Percentiles rank a stretch among this genome's conserved stretches.
Evolutionary conservation across 2,113 vertebrate species (phyloP).

Genomic region (Sapayoa aenigma): DNA sequence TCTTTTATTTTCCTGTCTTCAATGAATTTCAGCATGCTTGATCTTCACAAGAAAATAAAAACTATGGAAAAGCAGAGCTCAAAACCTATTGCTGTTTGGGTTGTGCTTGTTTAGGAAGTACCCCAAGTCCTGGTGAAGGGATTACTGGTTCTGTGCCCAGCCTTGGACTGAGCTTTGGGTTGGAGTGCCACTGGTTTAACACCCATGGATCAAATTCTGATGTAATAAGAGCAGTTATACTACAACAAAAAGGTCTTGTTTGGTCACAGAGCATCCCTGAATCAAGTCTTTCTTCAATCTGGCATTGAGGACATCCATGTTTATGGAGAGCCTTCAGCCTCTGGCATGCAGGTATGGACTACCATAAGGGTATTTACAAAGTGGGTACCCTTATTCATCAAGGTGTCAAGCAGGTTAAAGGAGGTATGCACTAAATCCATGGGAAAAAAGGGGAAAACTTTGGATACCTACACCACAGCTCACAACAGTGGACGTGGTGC

Average conservation of each 20-base stretch:
- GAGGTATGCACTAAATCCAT: no score
- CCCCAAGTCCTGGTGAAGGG: background rate
- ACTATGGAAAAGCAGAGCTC: background rate
- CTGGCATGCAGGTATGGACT: background rate
- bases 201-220: fast-evolving
- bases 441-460: background rate
- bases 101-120: background rate
- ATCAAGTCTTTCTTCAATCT: background rate
- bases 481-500: background rate
- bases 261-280: background rate
- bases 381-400: background rate
- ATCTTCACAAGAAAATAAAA: background rate
- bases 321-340: background rate
- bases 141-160: background rate
- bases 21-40: background rate
- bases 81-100: background rate
- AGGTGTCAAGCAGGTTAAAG: background rate
- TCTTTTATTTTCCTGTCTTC: background rate
- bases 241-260: background rate
- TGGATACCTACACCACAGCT: background rate
- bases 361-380: background rate
- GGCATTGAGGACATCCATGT: background rate
- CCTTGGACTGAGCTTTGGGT: background rate
- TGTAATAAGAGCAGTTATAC: background rate
- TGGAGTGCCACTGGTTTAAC: background rate